phyloP scores from a whole-genome alignment of 2,888 invertebrate species.

The Pediacus dermestoides region DNA sequence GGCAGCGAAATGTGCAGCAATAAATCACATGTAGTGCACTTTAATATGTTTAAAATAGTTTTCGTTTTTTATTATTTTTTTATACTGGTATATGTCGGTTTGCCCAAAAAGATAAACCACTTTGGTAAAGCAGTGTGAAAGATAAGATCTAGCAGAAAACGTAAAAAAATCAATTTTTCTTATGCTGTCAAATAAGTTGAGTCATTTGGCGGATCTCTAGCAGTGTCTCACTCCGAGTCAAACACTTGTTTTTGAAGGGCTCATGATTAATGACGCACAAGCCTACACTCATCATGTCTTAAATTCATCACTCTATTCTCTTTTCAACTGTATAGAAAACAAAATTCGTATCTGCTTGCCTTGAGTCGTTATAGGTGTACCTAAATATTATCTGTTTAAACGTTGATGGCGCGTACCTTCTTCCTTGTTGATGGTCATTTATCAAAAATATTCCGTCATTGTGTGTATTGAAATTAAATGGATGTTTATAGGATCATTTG shows the following conservation, averaged over 20 bases:
- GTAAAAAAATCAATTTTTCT: conserved; percentile 34
- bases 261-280: conserved; percentile 31
- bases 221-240: conserved; percentile 31
- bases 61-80: neutral
- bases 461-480: no score
- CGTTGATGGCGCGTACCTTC: no score
- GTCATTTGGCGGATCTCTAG: conserved; percentile 32
- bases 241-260: conserved; percentile 37
- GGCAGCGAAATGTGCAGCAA: no score
- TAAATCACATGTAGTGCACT: no score
- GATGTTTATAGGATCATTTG: no score
- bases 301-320: conserved; percentile 27
- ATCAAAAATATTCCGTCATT: no score
- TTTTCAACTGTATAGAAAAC: no score
- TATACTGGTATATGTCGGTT: no score
- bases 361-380: no score
- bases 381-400: no score
- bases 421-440: no score
- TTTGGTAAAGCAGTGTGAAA: conserved; percentile 4
- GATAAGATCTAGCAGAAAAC: conserved; percentile 9
- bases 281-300: conserved; percentile 32
- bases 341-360: no score
- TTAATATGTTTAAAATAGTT: conserved; percentile 9
- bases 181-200: conserved; percentile 32
- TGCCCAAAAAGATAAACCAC: conserved; percentile 6